Conservation (phyloP, 2,113 vertebrate species). For the Nanorana parkeri region DNA sequence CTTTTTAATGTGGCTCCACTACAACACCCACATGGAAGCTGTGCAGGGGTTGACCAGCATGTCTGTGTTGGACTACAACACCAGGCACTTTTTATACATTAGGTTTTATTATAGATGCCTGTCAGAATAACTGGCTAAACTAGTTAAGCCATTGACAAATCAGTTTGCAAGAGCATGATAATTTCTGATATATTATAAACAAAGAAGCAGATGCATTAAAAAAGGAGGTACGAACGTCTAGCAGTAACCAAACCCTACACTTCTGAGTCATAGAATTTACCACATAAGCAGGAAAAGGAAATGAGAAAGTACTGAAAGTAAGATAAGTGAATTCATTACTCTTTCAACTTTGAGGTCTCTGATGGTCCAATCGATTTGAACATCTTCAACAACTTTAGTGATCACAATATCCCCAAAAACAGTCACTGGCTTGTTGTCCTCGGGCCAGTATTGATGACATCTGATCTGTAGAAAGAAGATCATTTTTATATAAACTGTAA, state of each 20-base stretch:
- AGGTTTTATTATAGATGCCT: too few relatives aligned
- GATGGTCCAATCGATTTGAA: conserved; percentile 90
- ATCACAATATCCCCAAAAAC: conserved; percentile 98
- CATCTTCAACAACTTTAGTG: conserved; percentile 91
- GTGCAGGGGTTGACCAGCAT: too few relatives aligned
- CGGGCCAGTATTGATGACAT: conserved; percentile 98
- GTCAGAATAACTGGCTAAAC: too few relatives aligned
- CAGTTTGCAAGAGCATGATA: too few relatives aligned
- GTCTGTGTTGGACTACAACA: not conserved
- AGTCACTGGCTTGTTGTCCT: conserved; percentile 96
- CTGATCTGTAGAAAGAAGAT: conserved; percentile 80
- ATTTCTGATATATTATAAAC: not conserved
- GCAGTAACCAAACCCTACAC: not conserved
- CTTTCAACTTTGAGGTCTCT: conserved; percentile 94
- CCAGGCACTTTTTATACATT: too few relatives aligned
- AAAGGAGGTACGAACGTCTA: not conserved
- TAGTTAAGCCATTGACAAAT: too few relatives aligned
- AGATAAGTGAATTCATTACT: conserved; percentile 71
- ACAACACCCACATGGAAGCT: too few relatives aligned
- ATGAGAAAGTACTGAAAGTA: too few relatives aligned
- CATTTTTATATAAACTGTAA: too few relatives aligned
- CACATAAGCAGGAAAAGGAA: not conserved
- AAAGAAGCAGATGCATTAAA: not conserved
- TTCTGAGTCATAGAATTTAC: not conserved
- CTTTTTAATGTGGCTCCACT: too few relatives aligned